A percentile compares a stretch with the other conserved stretches of the same genome.
These are phyloP conservation scores for Hedya salicella DNA, from an alignment of 2,888 invertebrate genomes.

Conservation along the genomic window DNA sequence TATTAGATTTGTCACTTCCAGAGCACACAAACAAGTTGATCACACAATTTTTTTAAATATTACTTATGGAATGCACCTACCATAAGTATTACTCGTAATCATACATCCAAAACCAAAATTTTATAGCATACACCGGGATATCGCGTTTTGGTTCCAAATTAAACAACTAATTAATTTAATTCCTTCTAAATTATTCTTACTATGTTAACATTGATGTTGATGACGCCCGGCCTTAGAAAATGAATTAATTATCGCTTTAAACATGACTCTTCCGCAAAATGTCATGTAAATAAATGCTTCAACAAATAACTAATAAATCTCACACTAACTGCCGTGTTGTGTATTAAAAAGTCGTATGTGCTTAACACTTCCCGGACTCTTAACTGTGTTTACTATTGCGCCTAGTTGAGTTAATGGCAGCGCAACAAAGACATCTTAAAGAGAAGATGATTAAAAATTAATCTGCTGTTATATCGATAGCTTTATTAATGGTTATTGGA, in stretches of 20 bases:
- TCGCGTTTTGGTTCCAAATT: neutral
- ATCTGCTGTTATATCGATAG: slow-evolving; percentile 22
- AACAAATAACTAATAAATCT: slow-evolving; percentile 20
- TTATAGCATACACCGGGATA: neutral
- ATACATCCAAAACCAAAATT: neutral
- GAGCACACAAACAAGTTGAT: too few relatives aligned
- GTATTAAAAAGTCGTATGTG: neutral
- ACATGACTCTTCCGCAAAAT: slow-evolving; percentile 32
- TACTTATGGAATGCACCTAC: too few relatives aligned
- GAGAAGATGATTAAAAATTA: slow-evolving; percentile 22
- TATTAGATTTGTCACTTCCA: too few relatives aligned
- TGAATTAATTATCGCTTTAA: slow-evolving; percentile 24
- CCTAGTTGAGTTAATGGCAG: neutral
- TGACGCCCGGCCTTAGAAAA: slow-evolving; percentile 22
- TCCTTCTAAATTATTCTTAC: neutral
- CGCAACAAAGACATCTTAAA: slow-evolving; percentile 19
- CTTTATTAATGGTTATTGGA: slow-evolving; percentile 27
- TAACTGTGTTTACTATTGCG: neutral
- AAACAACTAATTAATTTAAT: neutral
- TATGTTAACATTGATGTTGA: slow-evolving; percentile 1
- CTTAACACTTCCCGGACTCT: neutral
- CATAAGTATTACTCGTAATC: too few relatives aligned
- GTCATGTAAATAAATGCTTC: neutral
- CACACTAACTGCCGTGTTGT: neutral
- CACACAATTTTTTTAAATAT: too few relatives aligned